Evolutionary conservation across 1,140 invertebrate species (phyloP), one percentile per base, ranked within the genome.

Genomic region (Plutomurus gul): DNA sequence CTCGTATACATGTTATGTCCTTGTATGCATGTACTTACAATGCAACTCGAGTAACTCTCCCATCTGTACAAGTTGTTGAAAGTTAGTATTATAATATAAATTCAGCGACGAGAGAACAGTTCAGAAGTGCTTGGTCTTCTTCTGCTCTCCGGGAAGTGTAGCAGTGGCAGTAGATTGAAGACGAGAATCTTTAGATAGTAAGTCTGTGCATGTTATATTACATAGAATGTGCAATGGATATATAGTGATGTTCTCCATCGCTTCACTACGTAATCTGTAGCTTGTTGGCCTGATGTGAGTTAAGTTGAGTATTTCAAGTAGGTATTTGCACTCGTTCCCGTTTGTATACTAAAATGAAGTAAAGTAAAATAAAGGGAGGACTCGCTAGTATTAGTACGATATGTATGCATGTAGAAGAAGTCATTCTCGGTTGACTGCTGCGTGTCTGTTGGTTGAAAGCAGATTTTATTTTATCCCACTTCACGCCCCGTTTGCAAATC

Each of bases 371-470:
- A 56, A 56, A 56, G 51, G 51, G 22, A 56, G 51, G 51, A 22
- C 51, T 33, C 22, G 30, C 22, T 36, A 33, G 30, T 65, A 65
- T 27, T 33, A 65, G 25, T 27, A 30, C 27, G 56, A 65, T 65
- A 65, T 65, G 56, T 65, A 65, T 65, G 56, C 56, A 27, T 65
- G 56, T 65, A 65, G 56, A 65, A 65, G 56, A 65, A 65, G 56
- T 65, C 56, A 65, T 65, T 65, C 56, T 65, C 56, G 56, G 56
- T 65, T 65, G 56, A 65, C 56, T 65, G 56, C 56, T 65, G 56
- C 56, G 56, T 65, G 56, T 65, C 56, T 65, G 56, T 65, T 65
- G 56, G 56, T 65, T 65, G 56, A 65, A 30, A 65, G 56, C 56
- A 65, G 56, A 65, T 65, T 65, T 65, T 65, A 65, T 65, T 65